A percentile compares a stretch with the other conserved stretches of the same genome.
Conservation (phyloP, 2,113 vertebrate genomes). For the Polypterus senegalus region DNA sequence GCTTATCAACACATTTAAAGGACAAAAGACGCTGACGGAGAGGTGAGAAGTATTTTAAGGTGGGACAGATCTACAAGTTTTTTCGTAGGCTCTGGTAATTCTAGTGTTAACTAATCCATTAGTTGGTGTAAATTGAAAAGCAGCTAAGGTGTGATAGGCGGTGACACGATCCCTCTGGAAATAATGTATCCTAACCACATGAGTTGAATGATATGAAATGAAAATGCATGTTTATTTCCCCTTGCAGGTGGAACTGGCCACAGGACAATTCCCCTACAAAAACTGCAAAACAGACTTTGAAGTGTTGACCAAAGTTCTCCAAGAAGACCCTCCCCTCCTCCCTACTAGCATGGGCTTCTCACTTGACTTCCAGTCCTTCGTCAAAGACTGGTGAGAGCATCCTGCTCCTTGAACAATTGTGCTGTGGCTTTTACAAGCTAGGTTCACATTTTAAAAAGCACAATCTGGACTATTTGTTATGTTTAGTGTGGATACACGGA, state of each 20-base stretch:
- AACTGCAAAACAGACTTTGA: slow-evolving; percentile 94
- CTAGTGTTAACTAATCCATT: too few relatives aligned
- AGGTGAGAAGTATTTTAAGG: too few relatives aligned
- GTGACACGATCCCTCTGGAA: neutral
- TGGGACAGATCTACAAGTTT: too few relatives aligned
- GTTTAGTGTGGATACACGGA: neutral
- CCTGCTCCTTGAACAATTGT: too few relatives aligned
- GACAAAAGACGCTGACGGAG: too few relatives aligned
- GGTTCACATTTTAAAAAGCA: too few relatives aligned
- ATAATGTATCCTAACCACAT: too few relatives aligned
- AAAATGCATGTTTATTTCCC: neutral
- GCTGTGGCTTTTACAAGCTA: too few relatives aligned
- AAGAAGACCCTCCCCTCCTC: slow-evolving; percentile 83
- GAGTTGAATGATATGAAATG: too few relatives aligned
- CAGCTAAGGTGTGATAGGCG: neutral
- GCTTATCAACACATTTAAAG: too few relatives aligned
- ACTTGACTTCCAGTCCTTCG: slow-evolving; percentile 86
- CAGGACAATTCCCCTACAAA: slow-evolving; percentile 89
- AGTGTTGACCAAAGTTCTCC: slow-evolving; percentile 92
- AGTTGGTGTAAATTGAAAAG: too few relatives aligned
- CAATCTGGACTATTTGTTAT: neutral
- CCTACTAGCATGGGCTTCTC: slow-evolving; percentile 85
- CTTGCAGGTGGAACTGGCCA: slow-evolving; percentile 78
- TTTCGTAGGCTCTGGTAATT: too few relatives aligned
- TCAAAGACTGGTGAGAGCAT: slow-evolving; percentile 79